Evolutionary conservation across 64 coral and sea anemone species (phyloP), one percentile per base, ranked within the genome.

Genomic region (Platygyra sinensis): DNA sequence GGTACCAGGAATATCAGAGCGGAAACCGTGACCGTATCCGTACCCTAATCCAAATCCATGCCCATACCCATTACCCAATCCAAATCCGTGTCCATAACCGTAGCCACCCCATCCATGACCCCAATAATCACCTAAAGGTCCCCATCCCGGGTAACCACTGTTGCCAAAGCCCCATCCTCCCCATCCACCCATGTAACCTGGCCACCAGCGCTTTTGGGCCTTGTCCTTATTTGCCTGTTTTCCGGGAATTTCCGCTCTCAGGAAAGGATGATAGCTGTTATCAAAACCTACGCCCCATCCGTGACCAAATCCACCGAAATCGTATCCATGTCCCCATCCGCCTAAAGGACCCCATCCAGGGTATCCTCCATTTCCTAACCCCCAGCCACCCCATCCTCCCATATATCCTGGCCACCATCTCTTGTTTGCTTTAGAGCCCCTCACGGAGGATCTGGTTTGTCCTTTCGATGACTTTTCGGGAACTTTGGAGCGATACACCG

Each of bases 331-430:
- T n/a, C 81, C 81, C 81, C 81, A 85, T 38, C 69, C 81, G 10
- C 63, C 81, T 24, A 72, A 39, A 25, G 81, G 33, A n/a, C 82
- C 95, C 95, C 95, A 96, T 31, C 95, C 95, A 0, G 95, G 95
- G 28, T 96, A 96, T 4, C 95, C 95, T 64, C 75, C 67, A 72
- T 96, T 96, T 32, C 91, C 95, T 27, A 81, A 75, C 2, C 91
- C 95, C 95, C 95, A 96, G 8, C 95, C 91, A 72, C 95, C 95
- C 95, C 95, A 96, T 24, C 95, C 95, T 51, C 91, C 95, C 80
- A 91, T 92, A 30, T 96, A 93, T 24, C 95, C 95, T 10, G 95
- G 95, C 95, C 95, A 96, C 95, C 95, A 96, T 13, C 95, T 89
- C 32, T 96, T 96, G 29, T 30, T 67, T 0, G 90, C 81, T 51